phyloP scores from a whole-genome alignment of 2,888 invertebrate species.

The Watsonalla cultraria region DNA sequence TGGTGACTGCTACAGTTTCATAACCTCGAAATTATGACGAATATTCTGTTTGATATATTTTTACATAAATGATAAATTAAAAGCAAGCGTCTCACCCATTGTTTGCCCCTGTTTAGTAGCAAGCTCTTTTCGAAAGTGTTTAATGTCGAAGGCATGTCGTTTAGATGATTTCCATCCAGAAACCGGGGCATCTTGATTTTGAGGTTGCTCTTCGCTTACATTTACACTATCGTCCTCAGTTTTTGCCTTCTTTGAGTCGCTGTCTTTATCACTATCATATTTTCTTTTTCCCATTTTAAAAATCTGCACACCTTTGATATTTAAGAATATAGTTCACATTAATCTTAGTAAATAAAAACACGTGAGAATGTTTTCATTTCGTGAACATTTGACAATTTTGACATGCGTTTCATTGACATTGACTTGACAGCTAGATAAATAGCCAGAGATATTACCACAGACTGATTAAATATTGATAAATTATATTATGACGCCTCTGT shows the following conservation, averaged over 20 bases:
- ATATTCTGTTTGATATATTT: neutral
- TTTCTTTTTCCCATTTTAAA: conserved; percentile 61
- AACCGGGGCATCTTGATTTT: conserved; percentile 27
- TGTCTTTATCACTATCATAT: conserved; percentile 37
- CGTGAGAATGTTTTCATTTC: conserved; percentile 40
- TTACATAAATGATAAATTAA: neutral
- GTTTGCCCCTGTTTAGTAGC: conserved; percentile 72
- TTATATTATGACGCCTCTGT: no score
- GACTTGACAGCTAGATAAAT: no score
- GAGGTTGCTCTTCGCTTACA: conserved; percentile 39
- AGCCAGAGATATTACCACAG: no score
- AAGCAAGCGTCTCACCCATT: conserved; percentile 60
- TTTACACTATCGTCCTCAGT: conserved; percentile 19
- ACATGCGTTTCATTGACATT: neutral
- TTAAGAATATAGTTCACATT: neutral
- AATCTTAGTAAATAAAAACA: conserved; percentile 14
- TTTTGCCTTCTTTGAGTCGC: conserved; percentile 38
- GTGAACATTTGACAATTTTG: neutral
- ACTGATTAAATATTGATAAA: no score
- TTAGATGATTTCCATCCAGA: conserved; percentile 10
- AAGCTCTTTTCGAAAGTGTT: conserved; percentile 79
- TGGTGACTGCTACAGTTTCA: neutral
- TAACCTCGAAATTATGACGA: neutral
- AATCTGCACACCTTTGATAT: conserved; percentile 5
- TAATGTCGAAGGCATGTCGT: conserved; percentile 71